These are phyloP conservation scores for Mesodorylaimus sp. DNA, from an alignment of 2,888 invertebrate species.

Conservation along the genomic window DNA sequence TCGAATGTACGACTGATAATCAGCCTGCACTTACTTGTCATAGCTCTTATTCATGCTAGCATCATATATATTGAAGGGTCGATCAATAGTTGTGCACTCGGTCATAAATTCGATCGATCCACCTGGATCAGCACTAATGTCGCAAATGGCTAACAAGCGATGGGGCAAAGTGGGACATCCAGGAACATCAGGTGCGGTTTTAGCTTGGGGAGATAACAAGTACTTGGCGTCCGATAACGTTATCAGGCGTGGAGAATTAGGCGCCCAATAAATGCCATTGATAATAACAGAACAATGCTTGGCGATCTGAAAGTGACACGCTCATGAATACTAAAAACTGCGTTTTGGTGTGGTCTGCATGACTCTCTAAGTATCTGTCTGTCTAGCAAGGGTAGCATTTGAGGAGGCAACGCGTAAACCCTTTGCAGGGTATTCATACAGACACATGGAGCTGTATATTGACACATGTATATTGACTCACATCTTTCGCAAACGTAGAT, in stretches of 20 bases:
- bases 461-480: too few species aligned
- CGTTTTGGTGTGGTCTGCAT: too few species aligned
- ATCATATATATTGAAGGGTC: constrained; percentile 88
- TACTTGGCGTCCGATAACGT: constrained; percentile 91
- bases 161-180: not conserved
- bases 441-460: too few species aligned
- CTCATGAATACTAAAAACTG: too few species aligned
- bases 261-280: constrained; percentile 94
- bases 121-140: constrained; percentile 91
- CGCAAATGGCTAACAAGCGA: constrained; percentile 71
- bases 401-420: too few species aligned
- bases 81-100: constrained; percentile 93
- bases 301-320: constrained; percentile 47
- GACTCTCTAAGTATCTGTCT: too few species aligned
- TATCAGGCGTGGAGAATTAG: constrained; percentile 74
- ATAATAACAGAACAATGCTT: constrained; percentile 83
- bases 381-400: too few species aligned
- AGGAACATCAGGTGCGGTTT: not conserved
- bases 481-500: constrained; percentile 76
- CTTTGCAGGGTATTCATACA: too few species aligned
- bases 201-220: constrained; percentile 39
- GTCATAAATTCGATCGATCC: constrained; percentile 97
- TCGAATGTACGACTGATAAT: too few species aligned
- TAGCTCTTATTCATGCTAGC: constrained; percentile 88
- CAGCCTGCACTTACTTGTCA: constrained; percentile 46